A percentile compares a stretch with the other conserved stretches of the same genome.
phyloP scores from a whole-genome alignment of 2,888 invertebrate species.

The Abscondita cerata region DNA sequence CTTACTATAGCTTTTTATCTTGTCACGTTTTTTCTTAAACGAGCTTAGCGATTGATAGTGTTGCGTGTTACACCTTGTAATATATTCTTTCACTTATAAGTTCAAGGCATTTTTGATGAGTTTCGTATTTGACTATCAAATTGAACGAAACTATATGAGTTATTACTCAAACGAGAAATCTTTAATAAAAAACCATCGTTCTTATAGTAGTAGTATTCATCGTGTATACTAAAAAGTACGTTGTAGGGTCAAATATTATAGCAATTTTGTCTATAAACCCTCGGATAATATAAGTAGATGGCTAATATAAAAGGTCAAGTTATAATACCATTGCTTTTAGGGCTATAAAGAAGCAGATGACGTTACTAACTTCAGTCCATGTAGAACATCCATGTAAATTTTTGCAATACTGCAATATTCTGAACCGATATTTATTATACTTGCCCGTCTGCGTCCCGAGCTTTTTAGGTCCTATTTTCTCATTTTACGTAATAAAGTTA shows the following conservation, averaged over 20 bases:
- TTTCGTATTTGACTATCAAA: too few relatives aligned
- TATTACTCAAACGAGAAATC: neutral
- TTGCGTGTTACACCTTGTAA: neutral
- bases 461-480: conserved; percentile 16
- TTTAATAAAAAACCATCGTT: too few relatives aligned
- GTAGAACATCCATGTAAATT: conserved; percentile 43
- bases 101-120: neutral
- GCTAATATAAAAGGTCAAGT: conserved; percentile 28
- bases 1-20: conserved; percentile 9
- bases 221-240: neutral
- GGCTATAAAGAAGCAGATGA: conserved; percentile 40
- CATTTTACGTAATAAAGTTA: conserved; percentile 26
- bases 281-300: conserved; percentile 16
- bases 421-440: conserved; percentile 35
- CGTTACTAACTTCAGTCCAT: conserved; percentile 38
- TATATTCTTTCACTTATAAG: conserved; percentile 2
- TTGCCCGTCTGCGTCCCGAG: conserved; percentile 17
- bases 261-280: conserved; percentile 11
- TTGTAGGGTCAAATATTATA: neutral
- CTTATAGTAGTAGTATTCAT: neutral
- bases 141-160: too few relatives aligned
- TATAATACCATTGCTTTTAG: conserved; percentile 32
- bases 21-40: conserved; percentile 5
- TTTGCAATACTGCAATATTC: conserved; percentile 44
- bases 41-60: conserved; percentile 4